Conservation (phyloP, 2,113 vertebrate species). For the Aphyosemion australe region DNA sequence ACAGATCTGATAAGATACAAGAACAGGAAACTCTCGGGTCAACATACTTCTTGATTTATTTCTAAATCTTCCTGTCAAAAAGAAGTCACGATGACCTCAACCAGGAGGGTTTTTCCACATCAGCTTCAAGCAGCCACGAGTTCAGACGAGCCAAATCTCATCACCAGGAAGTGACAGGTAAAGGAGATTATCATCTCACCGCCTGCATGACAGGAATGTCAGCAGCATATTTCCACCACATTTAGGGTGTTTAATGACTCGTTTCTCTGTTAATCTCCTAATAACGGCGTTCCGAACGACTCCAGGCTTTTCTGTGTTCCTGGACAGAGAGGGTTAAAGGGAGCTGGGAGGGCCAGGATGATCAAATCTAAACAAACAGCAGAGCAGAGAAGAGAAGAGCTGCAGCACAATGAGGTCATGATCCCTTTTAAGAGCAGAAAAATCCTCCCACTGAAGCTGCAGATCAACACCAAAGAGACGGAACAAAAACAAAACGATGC, state of each 20-base stretch:
- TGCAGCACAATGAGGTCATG: slow-evolving; percentile 58
- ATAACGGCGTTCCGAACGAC: background rate
- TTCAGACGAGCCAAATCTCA: slow-evolving; percentile 40
- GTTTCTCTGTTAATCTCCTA: background rate
- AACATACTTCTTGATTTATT: background rate
- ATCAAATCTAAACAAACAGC: slow-evolving; percentile 55
- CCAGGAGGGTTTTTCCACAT: background rate
- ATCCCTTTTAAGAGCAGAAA: slow-evolving; percentile 34
- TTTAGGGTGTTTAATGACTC: background rate
- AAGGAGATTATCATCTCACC: slow-evolving; percentile 51
- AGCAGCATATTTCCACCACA: background rate
- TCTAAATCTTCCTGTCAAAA: background rate
- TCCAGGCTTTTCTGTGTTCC: background rate
- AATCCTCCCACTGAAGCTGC: slow-evolving; percentile 41
- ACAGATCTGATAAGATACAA: slow-evolving; percentile 1
- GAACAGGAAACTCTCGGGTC: slow-evolving; percentile 6
- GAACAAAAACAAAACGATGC: background rate
- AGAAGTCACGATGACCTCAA: background rate
- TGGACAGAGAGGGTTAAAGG: slow-evolving; percentile 16
- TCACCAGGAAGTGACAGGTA: slow-evolving; percentile 56
- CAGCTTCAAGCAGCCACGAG: slow-evolving; percentile 8
- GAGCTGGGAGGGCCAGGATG: slow-evolving; percentile 35
- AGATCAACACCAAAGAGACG: slow-evolving; percentile 27
- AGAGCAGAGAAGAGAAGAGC: slow-evolving; percentile 49
- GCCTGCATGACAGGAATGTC: background rate